Base-by-base conservation (phyloP, 2,888 invertebrate genomes). In the Calephelis perditalis region DNA sequence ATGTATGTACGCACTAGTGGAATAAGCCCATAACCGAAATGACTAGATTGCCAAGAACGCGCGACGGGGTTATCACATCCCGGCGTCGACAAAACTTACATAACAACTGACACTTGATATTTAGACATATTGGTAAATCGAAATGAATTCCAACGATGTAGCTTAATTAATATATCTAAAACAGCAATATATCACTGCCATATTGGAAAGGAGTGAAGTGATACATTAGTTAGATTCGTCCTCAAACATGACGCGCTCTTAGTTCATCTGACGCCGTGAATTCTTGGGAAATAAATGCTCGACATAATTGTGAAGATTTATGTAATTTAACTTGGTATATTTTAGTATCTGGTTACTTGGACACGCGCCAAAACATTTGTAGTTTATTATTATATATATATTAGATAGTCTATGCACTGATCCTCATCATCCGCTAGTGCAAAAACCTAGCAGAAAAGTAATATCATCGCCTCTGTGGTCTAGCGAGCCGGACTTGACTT, bases 221-320 rank as follows among this genome's bases (percentile, higher is more conserved):
- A 60, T 56, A 63, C 63, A 67, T 64, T 65, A 67, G 61, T 67
- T 61, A 67, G 40, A 52, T 36, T 49, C 52, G 64, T 62, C 60
- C 63, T 63, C 61, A 65, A 62, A 63, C 63, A 59, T 64, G 64
- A 64, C 64, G 54, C 36, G 54, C 54, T 36, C 61, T 60, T 61
- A 62, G 57, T 65, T 66, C 62, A 63, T 61, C 59, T 62, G 56
- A 61, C 60, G 49, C 59, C 60, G 49, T 58, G 62, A 54, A 62
- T 60, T 57, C 58, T 63, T 62, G 61, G 46, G 45, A 58, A 65
- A 67, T 66, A 66, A 65, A 62, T 62, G 60, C 46, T 58, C 56
- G 65, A 62, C 59, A 57, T 64, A 66, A 66, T 66, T 62, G 65
- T 57, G 56, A 60, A 60, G 37, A 65, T 65, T 62, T 58, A 57